Conservation (phyloP, 2,113 vertebrate species). For the Pogona vitticeps region DNA sequence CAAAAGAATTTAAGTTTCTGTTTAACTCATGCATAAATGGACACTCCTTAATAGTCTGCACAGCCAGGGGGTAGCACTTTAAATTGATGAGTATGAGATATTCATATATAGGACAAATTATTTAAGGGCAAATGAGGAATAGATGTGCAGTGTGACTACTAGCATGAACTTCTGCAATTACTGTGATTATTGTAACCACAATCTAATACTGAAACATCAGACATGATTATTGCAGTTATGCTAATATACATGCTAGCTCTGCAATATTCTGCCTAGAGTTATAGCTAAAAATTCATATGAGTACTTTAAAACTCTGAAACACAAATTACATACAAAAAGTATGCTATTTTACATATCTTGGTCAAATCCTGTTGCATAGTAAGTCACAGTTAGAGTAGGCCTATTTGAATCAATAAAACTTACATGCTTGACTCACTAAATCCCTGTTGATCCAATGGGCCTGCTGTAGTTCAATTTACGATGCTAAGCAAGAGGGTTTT, state of each 20-base stretch:
- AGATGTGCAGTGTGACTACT: slow-evolving; percentile 68
- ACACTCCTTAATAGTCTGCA: slow-evolving; percentile 73
- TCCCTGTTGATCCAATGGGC: too few species aligned
- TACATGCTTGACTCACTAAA: too few species aligned
- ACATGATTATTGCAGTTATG: slow-evolving; percentile 61
- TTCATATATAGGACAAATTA: slow-evolving; percentile 77
- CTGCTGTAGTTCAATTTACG: too few species aligned
- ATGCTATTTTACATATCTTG: too few species aligned
- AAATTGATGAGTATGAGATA: slow-evolving; percentile 80
- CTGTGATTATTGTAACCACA: slow-evolving; percentile 72
- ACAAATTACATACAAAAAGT: slow-evolving; percentile 28
- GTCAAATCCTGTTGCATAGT: too few species aligned
- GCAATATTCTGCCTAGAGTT: slow-evolving; percentile 24
- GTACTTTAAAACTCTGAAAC: slow-evolving; percentile 26
- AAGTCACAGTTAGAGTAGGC: too few species aligned
- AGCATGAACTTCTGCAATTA: slow-evolving; percentile 76
- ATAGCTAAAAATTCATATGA: slow-evolving; percentile 10
- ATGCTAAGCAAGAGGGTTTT: too few species aligned
- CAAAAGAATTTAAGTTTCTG: slow-evolving; percentile 66
- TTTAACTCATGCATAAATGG: slow-evolving; percentile 76
- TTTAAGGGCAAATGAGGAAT: slow-evolving; percentile 79
- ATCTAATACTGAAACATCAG: slow-evolving; percentile 69
- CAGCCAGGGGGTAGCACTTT: slow-evolving; percentile 73
- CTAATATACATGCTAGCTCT: slow-evolving; percentile 42
- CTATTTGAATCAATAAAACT: too few species aligned